Conservation (phyloP, 2,113 vertebrate genomes). For the Rattus norvegicus region DNA sequence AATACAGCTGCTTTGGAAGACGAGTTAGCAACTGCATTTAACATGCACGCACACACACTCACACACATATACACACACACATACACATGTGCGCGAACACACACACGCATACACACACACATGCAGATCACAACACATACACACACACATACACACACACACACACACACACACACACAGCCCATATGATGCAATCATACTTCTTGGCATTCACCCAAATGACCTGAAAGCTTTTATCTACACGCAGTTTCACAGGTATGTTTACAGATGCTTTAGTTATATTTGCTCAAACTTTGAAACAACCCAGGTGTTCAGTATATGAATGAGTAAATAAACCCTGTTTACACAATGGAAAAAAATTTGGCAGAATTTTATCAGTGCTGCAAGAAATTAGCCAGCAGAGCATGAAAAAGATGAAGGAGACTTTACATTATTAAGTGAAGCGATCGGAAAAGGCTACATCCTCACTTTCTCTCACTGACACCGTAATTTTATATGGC, state of each 20-base stretch:
- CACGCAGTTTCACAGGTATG: not conserved
- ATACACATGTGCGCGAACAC: not conserved
- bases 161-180: not conserved
- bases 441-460: not conserved
- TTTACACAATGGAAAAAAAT: not conserved
- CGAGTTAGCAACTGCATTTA: not conserved
- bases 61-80: not conserved
- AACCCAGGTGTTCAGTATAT: not conserved
- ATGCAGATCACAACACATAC: not conserved
- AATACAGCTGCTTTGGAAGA: not conserved
- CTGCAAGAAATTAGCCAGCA: not conserved
- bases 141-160: not conserved
- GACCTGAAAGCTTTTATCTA: not conserved
- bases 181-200: not conserved
- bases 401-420: not conserved
- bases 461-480: too few species aligned
- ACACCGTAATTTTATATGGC: not conserved
- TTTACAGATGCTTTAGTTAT: not conserved
- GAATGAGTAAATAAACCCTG: not conserved
- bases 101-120: not conserved
- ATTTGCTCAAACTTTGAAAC: not conserved
- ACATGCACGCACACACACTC: not conserved
- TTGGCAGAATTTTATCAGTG: not conserved
- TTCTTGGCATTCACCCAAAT: not conserved
- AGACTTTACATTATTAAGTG: not conserved